Evolutionary conservation across 2,888 invertebrate genomes (phyloP), one percentile per base, ranked within the genome.

Genomic region (Petrolisthes cinctipes): DNA sequence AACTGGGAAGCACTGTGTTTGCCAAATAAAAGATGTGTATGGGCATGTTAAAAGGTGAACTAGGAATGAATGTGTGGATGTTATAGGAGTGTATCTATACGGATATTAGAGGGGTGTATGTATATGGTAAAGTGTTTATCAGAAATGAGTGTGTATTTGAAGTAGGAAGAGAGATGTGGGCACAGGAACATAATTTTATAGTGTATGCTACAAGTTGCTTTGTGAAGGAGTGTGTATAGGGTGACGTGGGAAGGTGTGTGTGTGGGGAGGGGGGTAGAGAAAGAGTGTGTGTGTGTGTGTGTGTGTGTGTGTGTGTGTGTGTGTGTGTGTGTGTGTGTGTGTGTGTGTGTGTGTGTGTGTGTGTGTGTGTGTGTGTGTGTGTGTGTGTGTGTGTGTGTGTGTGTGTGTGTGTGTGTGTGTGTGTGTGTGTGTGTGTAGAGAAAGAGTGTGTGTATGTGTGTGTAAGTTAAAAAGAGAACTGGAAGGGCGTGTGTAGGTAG

Each of bases 281-380:
- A 51, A 9, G 51, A 17, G n/a, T 71, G n/a, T 71, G 71, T 83
- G 20, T 83, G 53, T 71, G 11, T 73, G 56, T 53, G 7, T 71
- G 20, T 0, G 20, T 1, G 3, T 2, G 14, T 4, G 71, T 71
- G 71, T 71, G 20, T 71, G 20, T 75, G 53, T 83, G 23, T 75
- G 23, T 83, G 56, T 83, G 51, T 83, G 54, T 83, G n/a, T 83
- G 23, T 73, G n/a, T 83, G 57, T 80, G 57, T 81, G 56, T 81
- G 23, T 81, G 20, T 81, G 20, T 81, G 11, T 81, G 20, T 81
- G 23, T 81, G 23, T 81, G 20, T 66, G 20, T 81, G 20, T 81
- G 20, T 66, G 20, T 81, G 20, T 71, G 4, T 82, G 23, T 68
- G 11, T 82, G 9, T 68, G 51, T 82, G 6, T 68, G 4, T 68